Percentiles rank a stretch among this genome's conserved stretches.
phyloP scores from a whole-genome alignment of 2,888 invertebrate species.

The Melanotus villosus region DNA sequence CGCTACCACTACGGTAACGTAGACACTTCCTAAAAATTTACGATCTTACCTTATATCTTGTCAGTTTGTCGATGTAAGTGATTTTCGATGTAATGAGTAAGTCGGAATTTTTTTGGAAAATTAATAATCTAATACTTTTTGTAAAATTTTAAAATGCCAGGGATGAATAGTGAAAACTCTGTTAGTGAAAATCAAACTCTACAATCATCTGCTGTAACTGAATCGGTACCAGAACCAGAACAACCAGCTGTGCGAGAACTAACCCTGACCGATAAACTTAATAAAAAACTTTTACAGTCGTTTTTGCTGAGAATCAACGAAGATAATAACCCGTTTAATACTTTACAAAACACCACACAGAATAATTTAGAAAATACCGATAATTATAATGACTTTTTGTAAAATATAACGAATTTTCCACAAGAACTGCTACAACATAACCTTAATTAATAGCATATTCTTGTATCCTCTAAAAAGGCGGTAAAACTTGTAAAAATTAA shows the following conservation, averaged over 20 bases:
- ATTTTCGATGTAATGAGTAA: no score
- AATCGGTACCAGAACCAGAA: no score
- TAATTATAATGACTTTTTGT: constrained; percentile 10
- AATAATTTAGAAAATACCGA: not conserved
- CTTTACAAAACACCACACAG: not conserved
- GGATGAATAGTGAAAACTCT: constrained; percentile 3
- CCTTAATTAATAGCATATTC: not conserved
- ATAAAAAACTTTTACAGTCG: constrained; percentile 76
- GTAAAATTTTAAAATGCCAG: constrained; percentile 19
- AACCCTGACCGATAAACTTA: constrained; percentile 77
- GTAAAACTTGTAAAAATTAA: not conserved
- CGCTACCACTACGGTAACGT: no score
- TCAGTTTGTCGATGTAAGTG: no score
- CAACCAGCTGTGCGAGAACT: constrained; percentile 55
- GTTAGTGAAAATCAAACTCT: not conserved
- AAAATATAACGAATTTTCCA: not conserved
- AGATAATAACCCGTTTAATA: constrained; percentile 19
- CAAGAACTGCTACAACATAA: constrained; percentile 27
- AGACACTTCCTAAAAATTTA: no score
- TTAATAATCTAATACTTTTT: no score
- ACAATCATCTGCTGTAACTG: not conserved
- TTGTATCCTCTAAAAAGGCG: not conserved
- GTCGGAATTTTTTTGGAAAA: no score
- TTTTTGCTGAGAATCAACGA: constrained; percentile 74
- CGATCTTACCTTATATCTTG: no score